phyloP scores from a whole-genome alignment of 1,140 invertebrate genomes.

The Eciton burchellii region DNA sequence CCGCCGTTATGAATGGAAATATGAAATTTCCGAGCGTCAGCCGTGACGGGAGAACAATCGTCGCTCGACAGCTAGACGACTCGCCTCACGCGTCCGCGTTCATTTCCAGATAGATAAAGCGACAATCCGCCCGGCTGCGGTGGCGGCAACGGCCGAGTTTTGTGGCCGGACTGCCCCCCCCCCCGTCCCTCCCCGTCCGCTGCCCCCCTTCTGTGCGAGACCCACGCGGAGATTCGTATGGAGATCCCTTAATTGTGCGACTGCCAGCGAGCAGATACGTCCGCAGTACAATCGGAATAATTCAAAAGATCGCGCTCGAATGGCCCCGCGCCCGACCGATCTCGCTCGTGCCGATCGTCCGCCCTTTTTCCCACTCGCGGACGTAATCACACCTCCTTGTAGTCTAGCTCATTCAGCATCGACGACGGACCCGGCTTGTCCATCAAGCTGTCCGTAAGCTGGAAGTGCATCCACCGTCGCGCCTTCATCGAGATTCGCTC shows the following conservation, averaged over 20 bases:
- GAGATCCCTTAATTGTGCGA: constrained; percentile 35
- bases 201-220: neutral
- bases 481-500: constrained; percentile 6
- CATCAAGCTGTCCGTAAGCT: constrained; percentile 24
- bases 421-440: constrained; percentile 28
- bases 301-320: constrained; percentile 39
- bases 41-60: constrained; percentile 17
- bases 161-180: neutral
- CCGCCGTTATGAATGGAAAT: constrained; percentile 38
- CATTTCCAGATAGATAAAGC: constrained; percentile 42
- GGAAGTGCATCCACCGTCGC: constrained; percentile 16
- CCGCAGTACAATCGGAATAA: constrained; percentile 34
- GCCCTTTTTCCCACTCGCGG: constrained; percentile 9
- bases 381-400: constrained; percentile 50
- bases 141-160: constrained; percentile 5
- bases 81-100: neutral
- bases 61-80: constrained; percentile 21
- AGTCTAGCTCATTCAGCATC: constrained; percentile 51
- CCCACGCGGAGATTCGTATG: neutral
- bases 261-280: neutral
- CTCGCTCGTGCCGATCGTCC: constrained; percentile 9
- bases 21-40: constrained; percentile 26
- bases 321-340: constrained; percentile 7
- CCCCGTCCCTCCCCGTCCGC: no score
- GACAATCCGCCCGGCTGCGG: constrained; percentile 24